Conservation (phyloP, 2,113 vertebrate genomes). For the Mola mola region DNA sequence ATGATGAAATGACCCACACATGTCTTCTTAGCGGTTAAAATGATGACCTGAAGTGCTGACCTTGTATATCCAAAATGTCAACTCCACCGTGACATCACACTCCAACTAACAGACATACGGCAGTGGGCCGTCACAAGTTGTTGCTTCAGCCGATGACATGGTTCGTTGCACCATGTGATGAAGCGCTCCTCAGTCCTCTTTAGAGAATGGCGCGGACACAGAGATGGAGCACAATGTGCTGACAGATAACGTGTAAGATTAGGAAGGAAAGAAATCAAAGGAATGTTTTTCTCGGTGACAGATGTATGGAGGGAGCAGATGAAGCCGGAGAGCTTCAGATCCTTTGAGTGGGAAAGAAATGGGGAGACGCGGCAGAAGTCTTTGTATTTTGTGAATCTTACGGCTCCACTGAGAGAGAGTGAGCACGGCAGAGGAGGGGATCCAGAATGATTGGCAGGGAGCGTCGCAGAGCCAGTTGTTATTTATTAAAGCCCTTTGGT, state of each 20-base stretch:
- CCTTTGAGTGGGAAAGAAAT: conserved; percentile 26
- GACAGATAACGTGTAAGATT: conserved; percentile 39
- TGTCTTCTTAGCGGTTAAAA: too few species aligned
- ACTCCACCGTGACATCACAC: too few species aligned
- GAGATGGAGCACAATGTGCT: conserved; percentile 25
- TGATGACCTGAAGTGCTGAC: too few species aligned
- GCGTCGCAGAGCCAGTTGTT: conserved; percentile 12
- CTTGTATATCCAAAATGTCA: too few species aligned
- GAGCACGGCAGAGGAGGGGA: conserved; percentile 30
- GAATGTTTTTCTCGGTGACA: conserved; percentile 17
- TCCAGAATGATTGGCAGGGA: conserved; percentile 41
- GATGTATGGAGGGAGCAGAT: conserved; percentile 17
- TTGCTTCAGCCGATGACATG: neutral
- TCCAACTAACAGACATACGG: too few species aligned
- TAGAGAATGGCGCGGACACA: conserved; percentile 7
- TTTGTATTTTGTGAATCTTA: conserved; percentile 31
- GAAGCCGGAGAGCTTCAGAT: conserved; percentile 34
- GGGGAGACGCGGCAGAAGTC: conserved; percentile 16
- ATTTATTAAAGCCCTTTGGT: conserved; percentile 6
- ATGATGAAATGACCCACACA: too few species aligned
- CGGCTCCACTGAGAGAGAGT: conserved; percentile 25
- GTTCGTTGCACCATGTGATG: neutral
- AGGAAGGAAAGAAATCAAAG: conserved; percentile 42
- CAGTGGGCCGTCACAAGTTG: neutral
- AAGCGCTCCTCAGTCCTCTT: too few species aligned